Evolutionary conservation across 2,113 vertebrate genomes (phyloP), one percentile per base, ranked within the genome.

Genomic region (Leucosticte australis): DNA sequence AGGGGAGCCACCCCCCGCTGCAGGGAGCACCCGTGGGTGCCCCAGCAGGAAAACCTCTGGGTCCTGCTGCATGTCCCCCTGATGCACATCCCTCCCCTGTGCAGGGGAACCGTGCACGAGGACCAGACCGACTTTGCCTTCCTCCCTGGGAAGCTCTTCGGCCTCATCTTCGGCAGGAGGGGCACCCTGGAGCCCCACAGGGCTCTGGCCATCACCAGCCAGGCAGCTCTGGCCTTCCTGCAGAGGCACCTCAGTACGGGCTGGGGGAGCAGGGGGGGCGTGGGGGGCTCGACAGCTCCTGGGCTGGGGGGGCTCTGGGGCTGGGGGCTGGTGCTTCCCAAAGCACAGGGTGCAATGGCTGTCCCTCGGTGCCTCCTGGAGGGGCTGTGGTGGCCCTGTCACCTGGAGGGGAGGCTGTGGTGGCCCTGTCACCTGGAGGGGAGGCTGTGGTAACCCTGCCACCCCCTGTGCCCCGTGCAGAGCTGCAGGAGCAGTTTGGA

Each of bases 111-210:
- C 2, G 88, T 98, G 74, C 98, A 98, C 76, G 96, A 97, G 76
- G 98, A 97, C 90, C 98, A 97, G 47, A 97, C 96, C 0, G 98
- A 98, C 91, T 97, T 98, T 53, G 83, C 97, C 30, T 98, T 98
- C 44, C 50, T 98, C 75, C 81, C 90, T 0, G 93, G 96, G 55
- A 96, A 60, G 50, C 63, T 98, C 78, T 2, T 97, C n/a, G 70
- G 75, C 35, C 89, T 20, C 82, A 39, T 98, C 76, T 96, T 97
- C 3, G 49, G 89, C 1, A 15, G 17, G 2, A 96, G 93, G 67
- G 98, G 98, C 10, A 95, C 74, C 78, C 94, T 98, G 7, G 92
- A 98, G 49, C 98, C 98, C 35, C 90, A 88, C 47, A 53, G 92
- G 85, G 94, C 95, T 31, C 96, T 98, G 83, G 68, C 97, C 71